Evolutionary conservation across 2,888 invertebrate species (phyloP).

Genomic region (Tryphoninae sp.): DNA sequence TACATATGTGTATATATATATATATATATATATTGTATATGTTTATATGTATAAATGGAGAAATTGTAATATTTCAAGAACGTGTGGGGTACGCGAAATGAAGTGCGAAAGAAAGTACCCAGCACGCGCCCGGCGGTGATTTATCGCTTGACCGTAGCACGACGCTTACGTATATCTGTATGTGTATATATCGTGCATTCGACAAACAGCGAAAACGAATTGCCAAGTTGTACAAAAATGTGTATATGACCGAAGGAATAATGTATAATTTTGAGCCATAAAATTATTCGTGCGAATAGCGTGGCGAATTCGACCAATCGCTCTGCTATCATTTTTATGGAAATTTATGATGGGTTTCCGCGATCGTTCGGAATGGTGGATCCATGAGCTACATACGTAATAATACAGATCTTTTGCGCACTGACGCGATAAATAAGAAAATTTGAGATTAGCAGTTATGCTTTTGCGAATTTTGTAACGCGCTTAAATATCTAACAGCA

Average conservation of each 20-base stretch:
- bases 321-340: background rate
- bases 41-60: constrained; percentile 36
- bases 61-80: constrained; percentile 67
- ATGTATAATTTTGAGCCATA: constrained; percentile 7
- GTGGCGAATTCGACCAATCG: constrained; percentile 12
- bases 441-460: background rate
- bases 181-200: background rate
- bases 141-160: constrained; percentile 46
- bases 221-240: background rate
- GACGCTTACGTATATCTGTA: constrained; percentile 32
- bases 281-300: constrained; percentile 1
- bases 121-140: constrained; percentile 37
- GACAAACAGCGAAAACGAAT: constrained; percentile 30
- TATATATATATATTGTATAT: background rate
- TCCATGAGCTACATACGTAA: background rate
- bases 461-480: background rate
- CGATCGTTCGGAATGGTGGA: background rate
- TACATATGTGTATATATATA: constrained; percentile 2
- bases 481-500: no score
- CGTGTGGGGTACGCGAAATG: constrained; percentile 62
- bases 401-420: background rate
- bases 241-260: background rate
- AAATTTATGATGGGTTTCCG: background rate
- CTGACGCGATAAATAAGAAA: background rate
- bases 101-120: constrained; percentile 67